Base-by-base conservation (phyloP, 92 coral and sea anemone species). In the Parazoanthus atlanticus region DNA sequence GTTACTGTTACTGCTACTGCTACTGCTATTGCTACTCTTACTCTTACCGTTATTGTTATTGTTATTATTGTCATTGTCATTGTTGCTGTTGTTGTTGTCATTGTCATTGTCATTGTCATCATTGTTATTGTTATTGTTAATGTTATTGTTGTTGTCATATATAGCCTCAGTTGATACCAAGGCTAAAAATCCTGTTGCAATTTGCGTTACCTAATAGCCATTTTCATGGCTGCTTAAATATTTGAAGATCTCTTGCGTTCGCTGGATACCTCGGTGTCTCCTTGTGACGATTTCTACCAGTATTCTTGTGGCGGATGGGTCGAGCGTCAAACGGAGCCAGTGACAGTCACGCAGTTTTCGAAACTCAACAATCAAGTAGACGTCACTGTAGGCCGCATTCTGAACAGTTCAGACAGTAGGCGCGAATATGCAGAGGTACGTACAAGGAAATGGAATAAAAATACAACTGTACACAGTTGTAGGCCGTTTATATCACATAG, bases 231-330 rank as follows among this genome's bases (percentile, higher is more conserved):
- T 52, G 10, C 58, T 67, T 64, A 16, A 2, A 64, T 64, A 64
- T 15, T 67, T 70, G 58, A 64, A 84, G 87, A 84, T 11, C 46
- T 84, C 28, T 19, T 84, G 26, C 78, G 67, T 11, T 69, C 87
- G 11, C 32, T 84, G 41, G 87, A 84, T 46, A 46, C 76, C 41
- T 84, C 87, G 43, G 87, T 84, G 56, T 84, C 87, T 15, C 87
- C 87, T 10, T 84, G 87, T 31, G 65, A 84, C 19, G 87, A 84
- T 46, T 84, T 84, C 65, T 84, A 84, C 66, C 78, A 70, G n/a
- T 84, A 84, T 3, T 69, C 87, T 21, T 84, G 87, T 29, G 87
- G 87, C 28, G 65, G 78, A 69, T 84, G 87, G 87, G 16, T 84
- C 3, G 41, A 84, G 13, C 41, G 66, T 9, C 78, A 69, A 72